A percentile compares a stretch with the other conserved stretches of the same genome.
Evolutionary conservation across 1,140 invertebrate genomes (phyloP).

Genomic region (Euwallacea similis): DNA sequence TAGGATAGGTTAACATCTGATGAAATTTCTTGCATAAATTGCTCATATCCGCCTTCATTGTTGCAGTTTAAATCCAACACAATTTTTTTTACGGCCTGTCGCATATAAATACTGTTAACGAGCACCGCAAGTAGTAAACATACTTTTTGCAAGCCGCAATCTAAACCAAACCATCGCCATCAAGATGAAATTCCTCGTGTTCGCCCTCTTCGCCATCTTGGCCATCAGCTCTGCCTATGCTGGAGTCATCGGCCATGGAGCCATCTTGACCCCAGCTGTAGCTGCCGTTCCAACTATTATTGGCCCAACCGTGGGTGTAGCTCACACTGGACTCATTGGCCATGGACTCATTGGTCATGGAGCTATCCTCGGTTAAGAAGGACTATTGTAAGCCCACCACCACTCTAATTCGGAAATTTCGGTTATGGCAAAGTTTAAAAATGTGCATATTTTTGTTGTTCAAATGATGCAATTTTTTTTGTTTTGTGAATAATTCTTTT

Average conservation of each 20-base stretch:
- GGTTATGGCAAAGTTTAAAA: not conserved
- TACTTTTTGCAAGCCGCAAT: no score
- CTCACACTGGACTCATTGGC: slow-evolving; percentile 19
- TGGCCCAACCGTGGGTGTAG: slow-evolving; percentile 14
- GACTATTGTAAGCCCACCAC: not conserved
- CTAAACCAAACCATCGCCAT: not conserved
- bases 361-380: slow-evolving; percentile 28
- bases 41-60: no score
- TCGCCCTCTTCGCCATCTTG: slow-evolving; percentile 37
- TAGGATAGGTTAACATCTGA: no score
- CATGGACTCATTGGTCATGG: slow-evolving; percentile 23
- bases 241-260: slow-evolving; percentile 25
- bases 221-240: slow-evolving; percentile 36
- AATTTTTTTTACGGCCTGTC: no score
- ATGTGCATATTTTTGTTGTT: not conserved
- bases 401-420: slow-evolving; percentile 59
- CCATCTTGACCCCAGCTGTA: slow-evolving; percentile 18
- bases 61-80: no score
- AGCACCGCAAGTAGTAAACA: no score
- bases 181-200: slow-evolving; percentile 37
- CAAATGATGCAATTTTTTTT: slow-evolving; percentile 5
- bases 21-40: no score
- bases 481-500: not conserved
- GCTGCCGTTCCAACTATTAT: slow-evolving; percentile 12
- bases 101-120: no score